phyloP scores from a whole-genome alignment of 1,140 invertebrate genomes.

The Eurosta solidaginis region DNA sequence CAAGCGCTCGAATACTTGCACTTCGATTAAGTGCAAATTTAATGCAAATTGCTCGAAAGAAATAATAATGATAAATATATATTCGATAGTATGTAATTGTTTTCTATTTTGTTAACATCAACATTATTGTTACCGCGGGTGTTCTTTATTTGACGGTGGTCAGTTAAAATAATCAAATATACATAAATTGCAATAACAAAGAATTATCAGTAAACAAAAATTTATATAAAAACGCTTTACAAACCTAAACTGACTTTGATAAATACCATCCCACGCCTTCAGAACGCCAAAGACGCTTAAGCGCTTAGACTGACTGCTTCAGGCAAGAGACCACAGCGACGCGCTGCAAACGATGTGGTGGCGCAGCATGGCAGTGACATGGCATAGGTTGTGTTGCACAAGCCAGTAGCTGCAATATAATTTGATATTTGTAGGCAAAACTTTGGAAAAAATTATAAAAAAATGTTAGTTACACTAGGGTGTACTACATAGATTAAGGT shows the following conservation, averaged over 20 bases:
- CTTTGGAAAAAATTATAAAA: too few species aligned
- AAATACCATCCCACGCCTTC: conserved; percentile 30
- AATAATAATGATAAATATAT: not conserved
- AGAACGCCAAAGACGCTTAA: not conserved
- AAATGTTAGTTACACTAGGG: too few species aligned
- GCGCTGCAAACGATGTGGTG: not conserved
- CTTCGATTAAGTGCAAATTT: conserved; percentile 25
- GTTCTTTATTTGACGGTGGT: not conserved
- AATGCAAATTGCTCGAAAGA: not conserved
- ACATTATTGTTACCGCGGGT: not conserved
- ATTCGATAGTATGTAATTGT: too few species aligned
- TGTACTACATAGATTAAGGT: too few species aligned
- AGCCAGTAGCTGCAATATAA: not conserved
- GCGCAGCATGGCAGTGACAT: not conserved
- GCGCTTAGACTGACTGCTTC: not conserved
- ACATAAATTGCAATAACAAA: too few species aligned
- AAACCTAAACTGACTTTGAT: conserved; percentile 22
- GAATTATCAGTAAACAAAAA: too few species aligned
- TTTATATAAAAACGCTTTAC: not conserved
- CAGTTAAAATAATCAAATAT: not conserved
- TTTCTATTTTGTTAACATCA: not conserved
- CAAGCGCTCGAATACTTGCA: not conserved
- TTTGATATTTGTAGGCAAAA: too few species aligned
- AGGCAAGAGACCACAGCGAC: not conserved
- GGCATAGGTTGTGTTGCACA: not conserved